Percentiles rank a stretch among this genome's conserved stretches.
Conservation (phyloP, 1,140 invertebrate species). For the Prorops nasuta region DNA sequence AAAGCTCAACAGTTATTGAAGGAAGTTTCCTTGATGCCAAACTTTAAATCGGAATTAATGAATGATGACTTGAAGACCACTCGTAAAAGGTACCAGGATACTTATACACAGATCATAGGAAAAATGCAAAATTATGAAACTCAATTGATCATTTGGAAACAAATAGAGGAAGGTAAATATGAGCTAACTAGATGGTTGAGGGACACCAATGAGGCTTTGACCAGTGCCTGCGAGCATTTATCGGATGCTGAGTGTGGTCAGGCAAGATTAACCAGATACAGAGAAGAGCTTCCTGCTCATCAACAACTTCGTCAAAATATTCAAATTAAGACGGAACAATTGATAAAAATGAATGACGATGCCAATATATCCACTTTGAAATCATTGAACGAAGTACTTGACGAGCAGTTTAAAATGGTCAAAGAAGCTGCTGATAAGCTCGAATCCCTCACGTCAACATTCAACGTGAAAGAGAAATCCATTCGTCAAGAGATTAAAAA, state of each 20-base stretch:
- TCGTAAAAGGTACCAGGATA: slow-evolving; percentile 73
- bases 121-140: slow-evolving; percentile 79
- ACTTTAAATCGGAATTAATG: slow-evolving; percentile 68
- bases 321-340: slow-evolving; percentile 74
- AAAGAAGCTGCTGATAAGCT: slow-evolving; percentile 73
- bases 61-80: slow-evolving; percentile 63
- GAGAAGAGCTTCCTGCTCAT: slow-evolving; percentile 80
- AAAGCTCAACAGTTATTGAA: slow-evolving; percentile 71
- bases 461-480: slow-evolving; percentile 72
- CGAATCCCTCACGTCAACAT: slow-evolving; percentile 67
- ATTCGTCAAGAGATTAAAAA: slow-evolving; percentile 72
- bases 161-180: slow-evolving; percentile 82
- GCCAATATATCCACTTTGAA: slow-evolving; percentile 68
- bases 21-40: slow-evolving; percentile 72
- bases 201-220: slow-evolving; percentile 74
- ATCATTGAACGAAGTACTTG: slow-evolving; percentile 67
- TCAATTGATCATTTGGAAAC: slow-evolving; percentile 87
- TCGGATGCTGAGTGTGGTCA: slow-evolving; percentile 78
- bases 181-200: slow-evolving; percentile 82
- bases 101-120: slow-evolving; percentile 68
- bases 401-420: slow-evolving; percentile 77
- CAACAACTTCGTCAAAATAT: slow-evolving; percentile 74
- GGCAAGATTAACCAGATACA: slow-evolving; percentile 77
- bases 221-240: slow-evolving; percentile 71
- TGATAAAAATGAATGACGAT: slow-evolving; percentile 76